Evolutionary conservation across 2,888 invertebrate genomes (phyloP).

Genomic region (Emesis castigata): DNA sequence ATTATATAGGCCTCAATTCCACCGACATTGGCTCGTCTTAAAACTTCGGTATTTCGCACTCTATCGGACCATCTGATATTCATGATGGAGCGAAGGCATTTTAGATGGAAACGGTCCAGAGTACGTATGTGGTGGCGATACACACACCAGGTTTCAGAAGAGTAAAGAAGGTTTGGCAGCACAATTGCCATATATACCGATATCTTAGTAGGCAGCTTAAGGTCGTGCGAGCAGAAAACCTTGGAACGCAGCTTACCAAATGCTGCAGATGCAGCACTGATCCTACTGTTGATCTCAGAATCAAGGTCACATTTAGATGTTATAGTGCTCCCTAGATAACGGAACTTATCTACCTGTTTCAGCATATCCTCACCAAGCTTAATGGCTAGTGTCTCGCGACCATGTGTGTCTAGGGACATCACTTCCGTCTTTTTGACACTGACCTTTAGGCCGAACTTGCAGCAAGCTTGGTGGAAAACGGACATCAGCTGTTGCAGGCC

Average conservation of each 20-base stretch:
- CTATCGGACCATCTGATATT: too few species aligned
- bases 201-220: background rate
- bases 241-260: background rate
- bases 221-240: constrained; percentile 17
- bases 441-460: constrained; percentile 49
- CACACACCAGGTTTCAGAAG: too few species aligned
- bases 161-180: too few species aligned
- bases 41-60: too few species aligned
- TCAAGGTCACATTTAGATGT: too few species aligned
- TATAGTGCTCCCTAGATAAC: too few species aligned
- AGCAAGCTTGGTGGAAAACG: constrained; percentile 14
- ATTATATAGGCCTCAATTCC: too few species aligned
- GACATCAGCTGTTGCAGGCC: constrained; percentile 41
- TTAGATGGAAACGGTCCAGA: too few species aligned
- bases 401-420: constrained; percentile 32
- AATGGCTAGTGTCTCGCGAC: constrained; percentile 19
- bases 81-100: too few species aligned
- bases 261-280: background rate
- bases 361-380: constrained; percentile 23
- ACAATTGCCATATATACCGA: too few species aligned
- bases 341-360: constrained; percentile 32
- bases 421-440: constrained; percentile 53
- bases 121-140: too few species aligned
- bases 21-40: too few species aligned
- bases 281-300: background rate